Evolutionary conservation across 2,888 invertebrate species (phyloP).

Genomic region (Bedellia somnulentella): DNA sequence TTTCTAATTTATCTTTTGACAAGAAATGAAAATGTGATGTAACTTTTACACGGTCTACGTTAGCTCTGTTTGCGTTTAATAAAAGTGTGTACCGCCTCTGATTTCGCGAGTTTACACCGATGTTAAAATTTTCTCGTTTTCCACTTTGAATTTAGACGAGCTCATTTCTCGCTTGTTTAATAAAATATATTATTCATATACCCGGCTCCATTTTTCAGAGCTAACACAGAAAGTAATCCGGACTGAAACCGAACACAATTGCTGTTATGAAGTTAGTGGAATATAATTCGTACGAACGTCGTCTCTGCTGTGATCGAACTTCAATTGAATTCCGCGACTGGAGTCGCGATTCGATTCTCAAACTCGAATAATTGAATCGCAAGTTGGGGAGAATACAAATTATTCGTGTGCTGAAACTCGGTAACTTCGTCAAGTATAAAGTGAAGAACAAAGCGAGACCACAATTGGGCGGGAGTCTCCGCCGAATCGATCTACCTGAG

Average conservation of each 20-base stretch:
- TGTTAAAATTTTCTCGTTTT: conserved; percentile 40
- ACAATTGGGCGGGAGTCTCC: conserved; percentile 52
- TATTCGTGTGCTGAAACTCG: conserved; percentile 51
- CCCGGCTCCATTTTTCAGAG: no score
- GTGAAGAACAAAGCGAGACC: conserved; percentile 54
- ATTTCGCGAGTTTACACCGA: conserved; percentile 40
- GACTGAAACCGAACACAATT: no score
- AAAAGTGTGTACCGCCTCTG: conserved; percentile 40
- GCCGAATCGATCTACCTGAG: conserved; percentile 34
- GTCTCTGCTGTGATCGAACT: conserved; percentile 23
- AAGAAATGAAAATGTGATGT: conserved; percentile 38
- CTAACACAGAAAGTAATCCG: no score
- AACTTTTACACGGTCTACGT: conserved; percentile 41
- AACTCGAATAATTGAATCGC: conserved; percentile 48
- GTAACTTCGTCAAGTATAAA: conserved; percentile 55
- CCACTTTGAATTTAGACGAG: conserved; percentile 27
- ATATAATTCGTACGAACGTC: conserved; percentile 30
- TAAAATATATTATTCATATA: conserved; percentile 18
- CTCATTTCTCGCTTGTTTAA: conserved; percentile 25
- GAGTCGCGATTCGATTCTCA: conserved; percentile 33
- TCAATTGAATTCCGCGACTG: conserved; percentile 34
- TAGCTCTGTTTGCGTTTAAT: conserved; percentile 47
- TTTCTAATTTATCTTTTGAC: conserved; percentile 50
- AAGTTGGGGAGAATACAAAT: conserved; percentile 53
- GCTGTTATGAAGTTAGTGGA: no score